Conservation (phyloP, 2,797 vertebrate genomes). For the Pseudochaenichthys georgianus region DNA sequence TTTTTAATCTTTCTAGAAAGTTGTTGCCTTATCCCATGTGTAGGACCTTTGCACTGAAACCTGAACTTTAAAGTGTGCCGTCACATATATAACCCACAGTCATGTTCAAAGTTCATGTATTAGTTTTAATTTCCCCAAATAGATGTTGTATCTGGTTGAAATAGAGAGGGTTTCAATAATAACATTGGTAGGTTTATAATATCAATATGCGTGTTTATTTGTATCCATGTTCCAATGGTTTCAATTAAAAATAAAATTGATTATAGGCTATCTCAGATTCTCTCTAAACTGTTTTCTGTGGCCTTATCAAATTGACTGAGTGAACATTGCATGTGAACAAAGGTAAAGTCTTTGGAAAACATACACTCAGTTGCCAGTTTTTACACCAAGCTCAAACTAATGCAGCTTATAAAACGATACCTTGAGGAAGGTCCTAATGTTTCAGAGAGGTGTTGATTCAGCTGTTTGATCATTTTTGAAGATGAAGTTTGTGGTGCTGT, state of each 20-base stretch:
- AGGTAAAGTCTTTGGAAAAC: neutral
- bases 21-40: conserved; percentile 76
- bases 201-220: conserved; percentile 76
- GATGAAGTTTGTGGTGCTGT: neutral
- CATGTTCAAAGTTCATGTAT: conserved; percentile 57
- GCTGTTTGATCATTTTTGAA: neutral
- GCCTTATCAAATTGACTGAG: conserved; percentile 16
- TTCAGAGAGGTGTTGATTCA: neutral
- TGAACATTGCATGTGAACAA: neutral
- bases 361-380: neutral
- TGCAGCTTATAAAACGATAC: neutral
- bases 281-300: conserved; percentile 43
- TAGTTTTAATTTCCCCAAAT: conserved; percentile 31
- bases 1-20: conserved; percentile 83
- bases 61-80: conserved; percentile 60
- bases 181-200: conserved; percentile 79
- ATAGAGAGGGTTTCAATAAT: conserved; percentile 59
- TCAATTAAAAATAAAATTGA: conserved; percentile 74
- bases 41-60: conserved; percentile 77
- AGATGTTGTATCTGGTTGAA: conserved; percentile 65
- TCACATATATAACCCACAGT: conserved; percentile 60
- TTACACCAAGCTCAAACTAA: neutral
- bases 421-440: neutral
- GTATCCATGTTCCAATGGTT: conserved; percentile 73
- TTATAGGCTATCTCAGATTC: conserved; percentile 53